Percentiles rank a stretch among this genome's conserved stretches.
These are phyloP conservation scores for Taenaris catops DNA, from an alignment of 2,888 invertebrate species.

Conservation along the genomic window DNA sequence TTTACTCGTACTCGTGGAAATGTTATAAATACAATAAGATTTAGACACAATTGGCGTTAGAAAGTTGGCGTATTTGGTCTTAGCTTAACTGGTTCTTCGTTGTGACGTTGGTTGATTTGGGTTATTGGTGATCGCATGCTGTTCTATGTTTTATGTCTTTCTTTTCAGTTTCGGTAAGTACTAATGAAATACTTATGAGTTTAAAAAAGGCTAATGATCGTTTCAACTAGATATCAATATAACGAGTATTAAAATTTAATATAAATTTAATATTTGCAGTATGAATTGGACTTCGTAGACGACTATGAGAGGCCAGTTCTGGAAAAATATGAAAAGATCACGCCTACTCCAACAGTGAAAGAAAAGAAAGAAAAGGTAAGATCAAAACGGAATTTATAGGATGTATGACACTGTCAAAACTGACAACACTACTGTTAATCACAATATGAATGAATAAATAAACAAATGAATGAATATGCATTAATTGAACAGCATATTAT, in stretches of 20 bases:
- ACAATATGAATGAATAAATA: no score
- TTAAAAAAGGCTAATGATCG: no score
- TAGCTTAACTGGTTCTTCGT: slow-evolving; percentile 31
- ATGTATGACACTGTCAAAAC: no score
- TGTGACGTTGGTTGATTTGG: slow-evolving; percentile 21
- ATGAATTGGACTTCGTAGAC: slow-evolving; percentile 75
- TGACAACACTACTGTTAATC: no score
- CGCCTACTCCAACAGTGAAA: slow-evolving; percentile 61
- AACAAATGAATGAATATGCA: no score
- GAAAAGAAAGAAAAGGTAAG: slow-evolving; percentile 69
- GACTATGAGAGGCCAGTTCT: slow-evolving; percentile 88
- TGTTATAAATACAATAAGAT: no score
- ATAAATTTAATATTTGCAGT: slow-evolving; percentile 37
- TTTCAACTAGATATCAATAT: slow-evolving; percentile 2
- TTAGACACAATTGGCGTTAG: no score
- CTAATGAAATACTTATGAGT: no score
- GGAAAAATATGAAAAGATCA: slow-evolving; percentile 84
- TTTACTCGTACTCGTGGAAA: no score
- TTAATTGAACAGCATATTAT: no score
- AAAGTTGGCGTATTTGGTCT: not conserved
- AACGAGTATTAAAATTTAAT: not conserved
- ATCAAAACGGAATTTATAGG: no score
- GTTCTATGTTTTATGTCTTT: slow-evolving; percentile 35
- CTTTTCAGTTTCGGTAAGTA: slow-evolving; percentile 26
- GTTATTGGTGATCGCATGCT: slow-evolving; percentile 57